Conservation (phyloP, 2,797 vertebrate species). For the Oceanodroma leucorhoa region DNA sequence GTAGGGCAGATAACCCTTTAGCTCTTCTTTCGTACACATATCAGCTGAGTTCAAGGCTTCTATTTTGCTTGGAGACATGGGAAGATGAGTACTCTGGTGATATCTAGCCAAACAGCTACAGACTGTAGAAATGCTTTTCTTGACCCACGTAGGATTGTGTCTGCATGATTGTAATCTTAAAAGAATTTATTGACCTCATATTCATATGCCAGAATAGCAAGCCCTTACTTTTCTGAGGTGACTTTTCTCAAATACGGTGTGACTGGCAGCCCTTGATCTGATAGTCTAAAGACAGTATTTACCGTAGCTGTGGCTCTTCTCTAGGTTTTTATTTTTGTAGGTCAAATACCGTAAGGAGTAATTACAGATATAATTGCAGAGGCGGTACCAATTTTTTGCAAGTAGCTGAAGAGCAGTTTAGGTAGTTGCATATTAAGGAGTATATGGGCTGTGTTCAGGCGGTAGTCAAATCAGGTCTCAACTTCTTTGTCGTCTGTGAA, state of each 20-base stretch:
- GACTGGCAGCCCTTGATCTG: background rate
- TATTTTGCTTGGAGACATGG: background rate
- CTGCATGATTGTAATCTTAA: background rate
- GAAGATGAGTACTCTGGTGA: background rate
- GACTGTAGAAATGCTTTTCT: background rate
- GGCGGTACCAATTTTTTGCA: background rate
- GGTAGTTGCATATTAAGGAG: background rate
- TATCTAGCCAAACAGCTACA: background rate
- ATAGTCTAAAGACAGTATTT: background rate
- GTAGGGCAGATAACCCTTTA: background rate
- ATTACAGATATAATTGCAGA: background rate
- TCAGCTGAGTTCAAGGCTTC: background rate
- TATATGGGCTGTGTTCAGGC: background rate
- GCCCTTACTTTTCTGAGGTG: background rate
- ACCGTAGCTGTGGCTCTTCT: background rate
- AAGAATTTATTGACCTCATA: background rate
- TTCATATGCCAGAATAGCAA: background rate
- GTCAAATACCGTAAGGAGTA: background rate
- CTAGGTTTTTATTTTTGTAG: background rate
- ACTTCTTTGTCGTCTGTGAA: background rate
- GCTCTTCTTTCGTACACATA: fast-evolving
- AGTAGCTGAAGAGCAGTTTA: background rate
- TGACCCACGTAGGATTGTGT: background rate
- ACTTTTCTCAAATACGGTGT: background rate
- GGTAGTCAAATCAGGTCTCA: background rate